phyloP scores from a whole-genome alignment of 2,888 invertebrate genomes.

The Eledona agricola region DNA sequence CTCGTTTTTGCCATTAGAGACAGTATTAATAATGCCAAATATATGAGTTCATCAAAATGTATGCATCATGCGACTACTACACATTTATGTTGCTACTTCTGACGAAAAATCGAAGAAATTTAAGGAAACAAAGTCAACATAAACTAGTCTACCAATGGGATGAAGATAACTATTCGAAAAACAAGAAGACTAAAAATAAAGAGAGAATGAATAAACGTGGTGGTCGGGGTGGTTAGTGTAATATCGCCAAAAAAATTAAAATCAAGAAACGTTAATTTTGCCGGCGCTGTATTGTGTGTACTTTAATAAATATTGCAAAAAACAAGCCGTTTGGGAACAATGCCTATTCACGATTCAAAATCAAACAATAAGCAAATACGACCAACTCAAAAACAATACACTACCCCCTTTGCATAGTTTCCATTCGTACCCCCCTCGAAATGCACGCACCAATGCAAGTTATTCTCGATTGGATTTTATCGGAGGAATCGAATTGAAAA shows the following conservation, averaged over 20 bases:
- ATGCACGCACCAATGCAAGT: neutral
- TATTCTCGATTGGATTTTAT: too few relatives aligned
- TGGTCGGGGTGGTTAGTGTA: conserved; percentile 38
- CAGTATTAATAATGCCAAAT: conserved; percentile 51
- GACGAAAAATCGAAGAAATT: conserved; percentile 10
- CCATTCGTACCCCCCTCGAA: conserved; percentile 1
- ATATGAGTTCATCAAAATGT: conserved; percentile 39
- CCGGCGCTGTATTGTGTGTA: conserved; percentile 11
- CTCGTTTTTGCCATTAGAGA: conserved; percentile 43
- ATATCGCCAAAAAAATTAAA: conserved; percentile 12
- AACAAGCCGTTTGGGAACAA: conserved; percentile 46
- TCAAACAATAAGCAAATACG: conserved; percentile 20
- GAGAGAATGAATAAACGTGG: conserved; percentile 33
- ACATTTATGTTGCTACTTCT: conserved; percentile 25
- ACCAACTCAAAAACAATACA: conserved; percentile 13
- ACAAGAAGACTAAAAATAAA: conserved; percentile 26
- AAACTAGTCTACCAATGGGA: conserved; percentile 40
- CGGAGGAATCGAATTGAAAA: too few relatives aligned
- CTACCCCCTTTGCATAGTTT: too few relatives aligned
- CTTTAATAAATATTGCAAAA: conserved; percentile 26
- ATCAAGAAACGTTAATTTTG: conserved; percentile 28
- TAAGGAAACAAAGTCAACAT: conserved; percentile 37
- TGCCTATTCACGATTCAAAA: conserved; percentile 44
- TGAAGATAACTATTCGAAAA: conserved; percentile 34
- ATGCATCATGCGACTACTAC: conserved; percentile 36